phyloP scores from a whole-genome alignment of 2,888 invertebrate genomes.

The Xanthia togata region DNA sequence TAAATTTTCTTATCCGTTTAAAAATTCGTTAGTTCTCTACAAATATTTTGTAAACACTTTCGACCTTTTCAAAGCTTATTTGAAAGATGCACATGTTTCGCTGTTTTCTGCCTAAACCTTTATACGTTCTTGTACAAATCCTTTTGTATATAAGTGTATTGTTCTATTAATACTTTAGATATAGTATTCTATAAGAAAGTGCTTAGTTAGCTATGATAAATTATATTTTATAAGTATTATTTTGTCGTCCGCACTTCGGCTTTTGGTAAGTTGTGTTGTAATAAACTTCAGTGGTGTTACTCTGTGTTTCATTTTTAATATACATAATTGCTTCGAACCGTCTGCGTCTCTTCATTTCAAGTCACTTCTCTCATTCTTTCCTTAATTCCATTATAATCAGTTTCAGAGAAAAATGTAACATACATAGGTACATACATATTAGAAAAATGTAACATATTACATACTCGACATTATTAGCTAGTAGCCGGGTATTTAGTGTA shows the following conservation, averaged over 20 bases:
- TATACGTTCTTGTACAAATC: slow-evolving; percentile 45
- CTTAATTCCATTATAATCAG: too few relatives aligned
- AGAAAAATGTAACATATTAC: too few relatives aligned
- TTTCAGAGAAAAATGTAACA: too few relatives aligned
- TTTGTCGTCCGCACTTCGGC: slow-evolving; percentile 45
- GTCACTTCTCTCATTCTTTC: too few relatives aligned
- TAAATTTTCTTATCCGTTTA: not conserved
- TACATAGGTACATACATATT: too few relatives aligned
- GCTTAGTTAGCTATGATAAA: slow-evolving; percentile 51
- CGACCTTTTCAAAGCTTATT: slow-evolving; percentile 10
- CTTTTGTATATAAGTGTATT: slow-evolving; percentile 68
- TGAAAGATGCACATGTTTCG: not conserved
- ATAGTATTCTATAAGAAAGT: slow-evolving; percentile 65
- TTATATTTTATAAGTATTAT: slow-evolving; percentile 66
- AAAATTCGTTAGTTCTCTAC: not conserved
- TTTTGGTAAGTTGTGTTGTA: slow-evolving; percentile 63
- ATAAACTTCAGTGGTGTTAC: slow-evolving; percentile 64
- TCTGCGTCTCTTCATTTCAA: not conserved
- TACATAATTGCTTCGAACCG: too few relatives aligned
- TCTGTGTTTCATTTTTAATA: slow-evolving; percentile 22
- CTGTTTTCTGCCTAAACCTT: slow-evolving; percentile 20
- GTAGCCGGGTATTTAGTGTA: too few relatives aligned
- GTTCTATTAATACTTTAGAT: slow-evolving; percentile 64
- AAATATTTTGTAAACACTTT: slow-evolving; percentile 4
- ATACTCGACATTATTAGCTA: too few relatives aligned